Evolutionary conservation across 2,888 invertebrate genomes (phyloP).

Genomic region (Hetaerina titia): DNA sequence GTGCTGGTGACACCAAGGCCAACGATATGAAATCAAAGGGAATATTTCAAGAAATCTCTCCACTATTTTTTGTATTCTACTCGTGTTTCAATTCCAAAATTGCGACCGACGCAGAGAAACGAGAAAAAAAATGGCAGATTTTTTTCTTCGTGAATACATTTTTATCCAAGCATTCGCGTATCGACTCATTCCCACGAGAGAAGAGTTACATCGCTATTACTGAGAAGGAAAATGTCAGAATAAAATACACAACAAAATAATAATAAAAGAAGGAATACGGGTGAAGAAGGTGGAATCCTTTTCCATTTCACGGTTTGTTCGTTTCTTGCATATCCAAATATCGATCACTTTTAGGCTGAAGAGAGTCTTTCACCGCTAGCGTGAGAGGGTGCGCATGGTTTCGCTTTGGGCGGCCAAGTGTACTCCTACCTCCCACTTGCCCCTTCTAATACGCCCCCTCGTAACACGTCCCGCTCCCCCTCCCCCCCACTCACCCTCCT

Average conservation of each 20-base stretch:
- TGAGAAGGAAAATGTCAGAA: background rate
- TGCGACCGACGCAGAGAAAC: too few species aligned
- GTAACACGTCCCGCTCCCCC: background rate
- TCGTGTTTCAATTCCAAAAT: too few species aligned
- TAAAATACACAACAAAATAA: background rate
- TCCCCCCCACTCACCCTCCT: background rate
- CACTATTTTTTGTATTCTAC: too few species aligned
- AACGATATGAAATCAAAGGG: too few species aligned
- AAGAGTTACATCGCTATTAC: background rate
- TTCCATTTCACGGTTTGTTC: background rate
- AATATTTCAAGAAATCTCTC: too few species aligned
- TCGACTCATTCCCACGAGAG: background rate
- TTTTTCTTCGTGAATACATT: background rate
- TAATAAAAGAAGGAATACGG: background rate
- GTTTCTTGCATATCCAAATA: background rate
- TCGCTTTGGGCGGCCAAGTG: background rate
- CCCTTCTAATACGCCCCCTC: background rate
- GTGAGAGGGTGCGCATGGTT: background rate
- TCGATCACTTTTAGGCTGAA: background rate
- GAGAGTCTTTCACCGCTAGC: slow-evolving; percentile 9
- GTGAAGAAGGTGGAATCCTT: background rate
- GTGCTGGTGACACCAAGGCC: too few species aligned
- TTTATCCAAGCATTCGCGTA: too few species aligned
- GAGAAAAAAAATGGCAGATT: background rate
- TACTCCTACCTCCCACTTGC: background rate